Evolutionary conservation across 2,797 vertebrate species (phyloP), one percentile per base, ranked within the genome.

Genomic region (Oreonectes daqikongensis): DNA sequence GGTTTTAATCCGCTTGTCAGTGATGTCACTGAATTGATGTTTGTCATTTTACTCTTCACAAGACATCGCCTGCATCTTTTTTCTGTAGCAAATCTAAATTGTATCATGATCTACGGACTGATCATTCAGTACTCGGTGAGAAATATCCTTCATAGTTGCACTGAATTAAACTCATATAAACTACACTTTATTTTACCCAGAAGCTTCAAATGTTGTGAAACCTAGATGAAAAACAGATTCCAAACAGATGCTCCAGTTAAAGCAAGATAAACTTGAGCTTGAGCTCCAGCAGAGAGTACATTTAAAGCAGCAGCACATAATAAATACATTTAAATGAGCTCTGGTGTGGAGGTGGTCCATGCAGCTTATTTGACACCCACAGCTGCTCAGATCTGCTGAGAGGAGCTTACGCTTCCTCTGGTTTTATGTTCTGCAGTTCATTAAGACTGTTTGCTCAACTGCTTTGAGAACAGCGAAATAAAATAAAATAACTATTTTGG

Each of bases 301-400:
- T 52, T 52, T 52, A 52, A 52, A 22, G 22, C 50, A 53, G 6
- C 50, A 74, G 48, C 72, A 53, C 55, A 72, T 68, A 72, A 72
- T 77, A 60, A 77, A 77, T 72, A 68, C 35, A 40, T 81, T 26
- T 15, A 57, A 28, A 57, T 57, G 24, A 57, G 63, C 5, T 57
- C 14, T 15, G 12, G 24, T 15, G 24, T 7, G 32, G 61, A 65
- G 72, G 46, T 40, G 61, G 4, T 75, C 22, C 52, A 55, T 24
- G 52, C 52, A 26, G 24, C 24, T 57, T 26, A 9, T 26, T 20
- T 50, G 12, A 28, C 53, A 17, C 53, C 53, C 53, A 26, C 53
- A 57, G 10, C 38, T 75, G 52, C 64, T 46, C 20, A 64, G 40
- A 42, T 12, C 50, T 53, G 7, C 40, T 42, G 12, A 48, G 46